Evolutionary conservation across 2,888 invertebrate genomes (phyloP).

Genomic region (Dryadula phaetusa): DNA sequence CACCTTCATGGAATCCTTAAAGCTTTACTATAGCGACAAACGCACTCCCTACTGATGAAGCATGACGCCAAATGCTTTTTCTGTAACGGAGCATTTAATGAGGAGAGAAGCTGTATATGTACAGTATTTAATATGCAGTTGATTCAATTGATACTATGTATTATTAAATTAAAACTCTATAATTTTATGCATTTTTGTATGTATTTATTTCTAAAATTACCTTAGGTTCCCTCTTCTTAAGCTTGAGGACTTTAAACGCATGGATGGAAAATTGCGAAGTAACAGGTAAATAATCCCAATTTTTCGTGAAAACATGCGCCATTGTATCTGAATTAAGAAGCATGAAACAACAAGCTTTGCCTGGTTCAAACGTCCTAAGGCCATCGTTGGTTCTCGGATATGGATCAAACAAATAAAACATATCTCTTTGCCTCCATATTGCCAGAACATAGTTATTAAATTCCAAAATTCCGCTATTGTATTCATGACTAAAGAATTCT

Average conservation of each 20-base stretch:
- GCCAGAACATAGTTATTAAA: constrained; percentile 85
- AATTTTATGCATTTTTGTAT: too few species aligned
- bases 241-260: constrained; percentile 84
- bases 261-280: constrained; percentile 84
- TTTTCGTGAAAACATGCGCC: constrained; percentile 79
- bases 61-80: too few species aligned
- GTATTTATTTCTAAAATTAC: constrained; percentile 50
- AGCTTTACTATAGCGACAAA: too few species aligned
- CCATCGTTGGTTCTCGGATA: constrained; percentile 86
- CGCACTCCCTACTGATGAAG: too few species aligned
- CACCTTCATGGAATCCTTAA: too few species aligned
- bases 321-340: constrained; percentile 84
- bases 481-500: constrained; percentile 81
- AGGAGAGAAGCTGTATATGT: too few species aligned
- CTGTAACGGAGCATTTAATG: too few species aligned
- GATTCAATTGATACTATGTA: too few species aligned
- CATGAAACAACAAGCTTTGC: constrained; percentile 86
- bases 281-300: constrained; percentile 77
- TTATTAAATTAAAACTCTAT: too few species aligned
- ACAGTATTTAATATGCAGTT: too few species aligned
- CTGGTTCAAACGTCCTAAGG: constrained; percentile 77
- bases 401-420: constrained; percentile 87
- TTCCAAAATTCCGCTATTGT: constrained; percentile 81
- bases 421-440: constrained; percentile 86
- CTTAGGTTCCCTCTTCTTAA: constrained; percentile 74